phyloP scores from a whole-genome alignment of 2,888 invertebrate genomes.

The Peribatodes rhomboidaria region DNA sequence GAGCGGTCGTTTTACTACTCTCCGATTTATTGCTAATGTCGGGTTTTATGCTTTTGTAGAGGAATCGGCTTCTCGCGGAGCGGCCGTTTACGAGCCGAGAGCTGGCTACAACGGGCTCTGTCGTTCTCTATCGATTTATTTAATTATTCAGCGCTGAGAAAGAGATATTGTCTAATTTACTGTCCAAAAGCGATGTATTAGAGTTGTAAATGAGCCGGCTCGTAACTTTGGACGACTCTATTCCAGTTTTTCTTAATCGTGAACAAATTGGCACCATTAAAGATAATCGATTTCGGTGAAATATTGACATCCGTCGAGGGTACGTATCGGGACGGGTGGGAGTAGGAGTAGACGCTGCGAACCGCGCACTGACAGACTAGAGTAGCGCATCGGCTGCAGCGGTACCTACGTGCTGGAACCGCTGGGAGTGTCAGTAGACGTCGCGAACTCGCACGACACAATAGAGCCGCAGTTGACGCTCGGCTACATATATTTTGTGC shows the following conservation, averaged over 20 bases:
- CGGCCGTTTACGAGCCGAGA: slow-evolving; percentile 34
- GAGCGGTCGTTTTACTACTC: slow-evolving; percentile 38
- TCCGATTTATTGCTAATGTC: slow-evolving; percentile 38
- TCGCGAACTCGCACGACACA: no score
- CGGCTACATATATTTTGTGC: not conserved
- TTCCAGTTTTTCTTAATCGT: slow-evolving; percentile 48
- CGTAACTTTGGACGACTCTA: slow-evolving; percentile 46
- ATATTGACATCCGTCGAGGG: slow-evolving; percentile 39
- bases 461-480: no score
- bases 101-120: slow-evolving; percentile 31
- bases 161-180: slow-evolving; percentile 40
- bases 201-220: slow-evolving; percentile 46
- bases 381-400: no score
- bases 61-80: slow-evolving; percentile 9
- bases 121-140: slow-evolving; percentile 45
- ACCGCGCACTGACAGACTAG: no score
- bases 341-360: no score
- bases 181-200: slow-evolving; percentile 41
- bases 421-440: no score
- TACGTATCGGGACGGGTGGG: no score
- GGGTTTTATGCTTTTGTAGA: slow-evolving; percentile 34
- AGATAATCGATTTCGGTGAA: slow-evolving; percentile 50
- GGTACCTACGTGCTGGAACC: no score
- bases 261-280: slow-evolving; percentile 52
- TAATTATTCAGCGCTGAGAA: slow-evolving; percentile 37